Evolutionary conservation across 2,113 vertebrate species (phyloP), one percentile per base, ranked within the genome.

Genomic region (Apodemus sylvaticus): DNA sequence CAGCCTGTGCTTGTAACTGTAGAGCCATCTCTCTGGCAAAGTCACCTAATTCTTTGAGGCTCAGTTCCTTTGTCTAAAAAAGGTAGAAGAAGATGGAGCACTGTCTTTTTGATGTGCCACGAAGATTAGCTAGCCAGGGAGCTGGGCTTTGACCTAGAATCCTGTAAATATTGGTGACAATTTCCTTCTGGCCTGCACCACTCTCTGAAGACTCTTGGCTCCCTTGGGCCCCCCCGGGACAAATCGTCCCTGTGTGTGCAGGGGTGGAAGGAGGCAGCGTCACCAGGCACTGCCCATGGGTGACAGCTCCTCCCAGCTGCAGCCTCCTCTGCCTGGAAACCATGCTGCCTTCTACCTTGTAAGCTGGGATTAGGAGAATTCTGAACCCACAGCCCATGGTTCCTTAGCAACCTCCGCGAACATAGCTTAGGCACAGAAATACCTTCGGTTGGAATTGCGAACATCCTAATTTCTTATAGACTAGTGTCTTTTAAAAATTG

Each of bases 371-470:
- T 53, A 51, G 55, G 87, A 60, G 94, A 74, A 66, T 58, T 82
- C 86, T 48, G 89, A 86, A 96, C 91, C 95, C 91, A 29, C 34
- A 53, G 78, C n/a, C 3, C 83, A 60, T 6, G 14, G 96, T 96
- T 94, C 87, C 97, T 97, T 96, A 97, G 95, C 97, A 98, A 96
- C 97, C 70, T 62, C 96, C 74, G 20, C 70, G 58, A 91, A 88
- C 83, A 89, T 53, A 90, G 87, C 89, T 96, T 68, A 93, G 92
- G 87, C 13, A 88, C 90, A 79, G 79, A 96, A 97, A 97, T 97
- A 93, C 94, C 96, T 95, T 62, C 3, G 70, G 68, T 90, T 94
- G 95, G 93, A 87, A 95, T 92, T 90, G 89, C 34, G 87, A 29
- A 39, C 78, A 53, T 96, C 87, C 90, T 94, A 48, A 95, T 96